Conservation (phyloP, 2,113 vertebrate genomes). For the Gasterosteus nipponicus region DNA sequence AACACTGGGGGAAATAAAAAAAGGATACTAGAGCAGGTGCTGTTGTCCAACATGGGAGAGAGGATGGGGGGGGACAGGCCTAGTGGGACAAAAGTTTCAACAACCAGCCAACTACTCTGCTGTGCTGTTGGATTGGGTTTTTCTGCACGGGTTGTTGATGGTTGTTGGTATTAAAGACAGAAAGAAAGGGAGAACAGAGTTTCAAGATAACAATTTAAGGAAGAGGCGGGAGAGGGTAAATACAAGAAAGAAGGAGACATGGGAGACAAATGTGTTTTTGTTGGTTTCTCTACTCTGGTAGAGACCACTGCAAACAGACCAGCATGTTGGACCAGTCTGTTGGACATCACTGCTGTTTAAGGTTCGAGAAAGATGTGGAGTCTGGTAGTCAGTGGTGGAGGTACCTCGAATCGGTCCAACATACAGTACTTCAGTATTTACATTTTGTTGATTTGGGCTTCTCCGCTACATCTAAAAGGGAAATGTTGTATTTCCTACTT, state of each 20-base stretch:
- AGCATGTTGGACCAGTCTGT: background rate
- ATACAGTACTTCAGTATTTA: background rate
- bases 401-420: background rate
- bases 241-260: background rate
- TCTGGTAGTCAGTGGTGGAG: background rate
- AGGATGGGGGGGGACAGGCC: conserved; percentile 10
- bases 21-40: background rate
- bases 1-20: background rate
- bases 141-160: background rate
- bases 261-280: background rate
- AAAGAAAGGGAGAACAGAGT: background rate
- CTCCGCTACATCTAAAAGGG: too few species aligned
- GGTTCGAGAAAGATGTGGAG: background rate
- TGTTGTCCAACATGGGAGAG: background rate
- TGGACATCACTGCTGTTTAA: background rate
- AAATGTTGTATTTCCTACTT: background rate
- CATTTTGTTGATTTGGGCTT: too few species aligned
- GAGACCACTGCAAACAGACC: background rate
- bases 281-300: background rate
- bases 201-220: background rate
- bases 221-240: background rate
- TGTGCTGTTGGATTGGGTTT: background rate
- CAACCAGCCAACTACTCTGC: conserved; percentile 4
- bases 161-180: background rate
- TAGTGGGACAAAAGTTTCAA: conserved; percentile 46